phyloP scores from a whole-genome alignment of 2,797 vertebrate genomes.

The Taenioides sp. region DNA sequence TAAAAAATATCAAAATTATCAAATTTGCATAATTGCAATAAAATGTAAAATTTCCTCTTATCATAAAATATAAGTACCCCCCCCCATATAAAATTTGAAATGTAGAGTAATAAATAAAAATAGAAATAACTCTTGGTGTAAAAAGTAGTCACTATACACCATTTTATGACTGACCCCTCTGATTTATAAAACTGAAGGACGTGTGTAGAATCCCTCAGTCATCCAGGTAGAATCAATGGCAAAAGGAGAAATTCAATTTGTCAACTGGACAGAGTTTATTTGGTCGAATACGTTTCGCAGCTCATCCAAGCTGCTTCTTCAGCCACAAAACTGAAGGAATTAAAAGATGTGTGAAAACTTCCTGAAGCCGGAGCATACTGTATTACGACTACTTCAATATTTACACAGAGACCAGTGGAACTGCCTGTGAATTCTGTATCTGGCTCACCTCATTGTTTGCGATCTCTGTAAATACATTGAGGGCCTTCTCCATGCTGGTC shows the following conservation, averaged over 20 bases:
- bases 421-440: constrained; percentile 34
- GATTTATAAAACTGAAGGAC: neutral
- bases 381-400: constrained; percentile 7
- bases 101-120: too few species aligned
- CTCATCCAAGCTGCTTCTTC: too few species aligned
- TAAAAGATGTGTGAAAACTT: neutral
- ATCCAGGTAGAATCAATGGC: too few species aligned
- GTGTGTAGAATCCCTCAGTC: too few species aligned
- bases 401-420: constrained; percentile 38
- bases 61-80: too few species aligned
- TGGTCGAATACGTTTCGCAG: too few species aligned
- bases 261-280: too few species aligned
- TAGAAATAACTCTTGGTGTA: too few species aligned
- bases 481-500: constrained; percentile 87
- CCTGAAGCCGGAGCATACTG: neutral
- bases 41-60: too few species aligned
- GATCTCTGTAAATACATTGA: constrained; percentile 90
- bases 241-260: too few species aligned
- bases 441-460: constrained; percentile 88
- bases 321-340: neutral
- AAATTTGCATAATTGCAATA: neutral
- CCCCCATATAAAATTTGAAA: too few species aligned
- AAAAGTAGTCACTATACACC: too few species aligned
- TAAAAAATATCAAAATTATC: neutral
- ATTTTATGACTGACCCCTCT: neutral